Evolutionary conservation across 92 coral and sea anemone genomes (phyloP).

Genomic region (Zoanthus sansibaricus): DNA sequence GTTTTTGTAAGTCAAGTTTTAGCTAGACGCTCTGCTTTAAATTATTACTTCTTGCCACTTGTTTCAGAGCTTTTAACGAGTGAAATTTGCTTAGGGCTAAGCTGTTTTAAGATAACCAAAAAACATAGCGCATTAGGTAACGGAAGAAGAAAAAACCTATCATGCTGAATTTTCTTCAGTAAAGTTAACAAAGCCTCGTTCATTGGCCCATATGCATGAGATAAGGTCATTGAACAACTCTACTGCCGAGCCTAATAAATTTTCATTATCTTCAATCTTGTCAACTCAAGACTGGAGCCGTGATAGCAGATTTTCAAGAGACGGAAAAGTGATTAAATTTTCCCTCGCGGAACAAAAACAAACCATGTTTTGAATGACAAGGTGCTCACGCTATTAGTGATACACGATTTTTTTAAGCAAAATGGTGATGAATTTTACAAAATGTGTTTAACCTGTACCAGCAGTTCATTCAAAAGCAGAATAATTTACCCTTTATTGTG

Average conservation of each 20-base stretch:
- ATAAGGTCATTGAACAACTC: slow-evolving; percentile 49
- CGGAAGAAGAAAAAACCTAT: slow-evolving; percentile 60
- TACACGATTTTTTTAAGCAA: background rate
- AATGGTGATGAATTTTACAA: slow-evolving; percentile 11
- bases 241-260: slow-evolving; percentile 71
- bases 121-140: slow-evolving; percentile 46
- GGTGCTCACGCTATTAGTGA: background rate
- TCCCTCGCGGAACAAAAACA: background rate
- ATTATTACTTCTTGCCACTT: background rate
- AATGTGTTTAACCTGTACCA: background rate
- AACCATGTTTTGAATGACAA: background rate
- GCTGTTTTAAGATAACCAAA: slow-evolving; percentile 22
- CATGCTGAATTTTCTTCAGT: slow-evolving; percentile 45
- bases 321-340: slow-evolving; percentile 37
- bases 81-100: slow-evolving; percentile 23
- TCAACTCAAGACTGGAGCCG: slow-evolving; percentile 52
- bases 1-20: background rate
- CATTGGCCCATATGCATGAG: slow-evolving; percentile 69
- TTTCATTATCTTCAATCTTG: slow-evolving; percentile 63
- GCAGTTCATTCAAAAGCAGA: background rate
- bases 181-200: slow-evolving; percentile 8
- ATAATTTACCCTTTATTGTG: background rate
- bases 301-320: slow-evolving; percentile 57
- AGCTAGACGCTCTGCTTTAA: background rate
- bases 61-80: slow-evolving; percentile 28